phyloP scores from a whole-genome alignment of 1,140 invertebrate genomes.

The Colletes gigas region DNA sequence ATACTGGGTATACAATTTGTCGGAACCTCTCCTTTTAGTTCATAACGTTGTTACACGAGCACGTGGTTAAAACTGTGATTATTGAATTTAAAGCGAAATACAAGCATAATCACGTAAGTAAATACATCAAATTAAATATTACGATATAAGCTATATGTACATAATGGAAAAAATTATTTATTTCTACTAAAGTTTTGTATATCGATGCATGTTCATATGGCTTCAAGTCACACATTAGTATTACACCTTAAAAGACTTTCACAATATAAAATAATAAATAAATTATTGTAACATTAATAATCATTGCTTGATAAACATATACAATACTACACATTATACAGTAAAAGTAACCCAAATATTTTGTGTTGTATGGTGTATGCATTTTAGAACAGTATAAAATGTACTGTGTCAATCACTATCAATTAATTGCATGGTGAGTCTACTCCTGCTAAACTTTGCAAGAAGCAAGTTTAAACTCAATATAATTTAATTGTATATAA shows the following conservation, averaged over 20 bases:
- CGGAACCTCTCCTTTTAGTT: conserved; percentile 60
- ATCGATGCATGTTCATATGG: background rate
- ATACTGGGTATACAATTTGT: background rate
- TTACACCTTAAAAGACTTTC: too few relatives aligned
- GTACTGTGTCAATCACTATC: background rate
- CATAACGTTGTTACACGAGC: conserved; percentile 67
- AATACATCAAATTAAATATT: background rate
- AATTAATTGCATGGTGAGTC: background rate
- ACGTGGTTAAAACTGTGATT: conserved; percentile 72
- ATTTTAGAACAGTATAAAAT: background rate
- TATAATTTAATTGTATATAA: background rate
- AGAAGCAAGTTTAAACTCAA: background rate
- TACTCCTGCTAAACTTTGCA: too few relatives aligned
- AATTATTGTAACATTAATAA: background rate
- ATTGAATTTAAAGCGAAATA: conserved; percentile 68
- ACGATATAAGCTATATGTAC: background rate
- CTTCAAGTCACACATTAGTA: background rate
- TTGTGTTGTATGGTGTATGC: background rate
- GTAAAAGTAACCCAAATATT: background rate
- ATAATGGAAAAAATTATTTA: conserved; percentile 1
- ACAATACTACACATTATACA: background rate
- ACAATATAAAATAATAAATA: too few relatives aligned
- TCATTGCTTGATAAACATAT: background rate
- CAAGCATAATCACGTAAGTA: conserved; percentile 68
- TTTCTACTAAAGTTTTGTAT: background rate